Percentiles rank a stretch among this genome's conserved stretches.
These are phyloP conservation scores for Pipistrellus pipistrellus DNA, from an alignment of 2,797 vertebrate genomes.

Conservation along the genomic window DNA sequence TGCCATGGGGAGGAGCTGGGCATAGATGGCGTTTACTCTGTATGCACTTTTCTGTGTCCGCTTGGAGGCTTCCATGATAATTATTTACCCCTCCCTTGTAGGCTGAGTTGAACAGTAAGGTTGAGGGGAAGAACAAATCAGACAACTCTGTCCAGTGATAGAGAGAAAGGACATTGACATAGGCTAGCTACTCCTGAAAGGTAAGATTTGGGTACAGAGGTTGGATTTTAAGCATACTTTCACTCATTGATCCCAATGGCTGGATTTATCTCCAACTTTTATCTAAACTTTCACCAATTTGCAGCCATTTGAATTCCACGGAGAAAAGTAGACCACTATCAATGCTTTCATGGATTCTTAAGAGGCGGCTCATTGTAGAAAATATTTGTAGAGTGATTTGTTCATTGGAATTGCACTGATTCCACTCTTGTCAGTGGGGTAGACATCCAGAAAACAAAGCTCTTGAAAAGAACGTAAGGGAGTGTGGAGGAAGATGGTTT, in stretches of 20 bases:
- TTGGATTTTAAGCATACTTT: conserved; percentile 55
- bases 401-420: conserved; percentile 69
- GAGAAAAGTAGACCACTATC: not conserved
- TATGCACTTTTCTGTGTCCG: not conserved
- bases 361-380: conserved; percentile 19
- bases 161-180: not conserved
- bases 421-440: conserved; percentile 59
- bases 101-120: not conserved
- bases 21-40: not conserved
- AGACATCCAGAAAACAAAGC: conserved; percentile 68
- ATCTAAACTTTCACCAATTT: not conserved
- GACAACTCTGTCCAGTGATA: not conserved
- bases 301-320: not conserved
- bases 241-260: not conserved
- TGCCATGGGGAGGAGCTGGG: not conserved
- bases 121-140: not conserved
- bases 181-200: not conserved
- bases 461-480: conserved; percentile 44
- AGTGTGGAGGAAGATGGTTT: conserved; percentile 30
- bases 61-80: not conserved
- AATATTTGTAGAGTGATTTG: conserved; percentile 65
- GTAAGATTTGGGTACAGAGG: not conserved
- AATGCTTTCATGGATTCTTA: conserved; percentile 56
- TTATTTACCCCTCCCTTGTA: not conserved
- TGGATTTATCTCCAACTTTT: conserved; percentile 10